Conservation (phyloP, 2,797 vertebrate species). For the Echiichthys vipera region DNA sequence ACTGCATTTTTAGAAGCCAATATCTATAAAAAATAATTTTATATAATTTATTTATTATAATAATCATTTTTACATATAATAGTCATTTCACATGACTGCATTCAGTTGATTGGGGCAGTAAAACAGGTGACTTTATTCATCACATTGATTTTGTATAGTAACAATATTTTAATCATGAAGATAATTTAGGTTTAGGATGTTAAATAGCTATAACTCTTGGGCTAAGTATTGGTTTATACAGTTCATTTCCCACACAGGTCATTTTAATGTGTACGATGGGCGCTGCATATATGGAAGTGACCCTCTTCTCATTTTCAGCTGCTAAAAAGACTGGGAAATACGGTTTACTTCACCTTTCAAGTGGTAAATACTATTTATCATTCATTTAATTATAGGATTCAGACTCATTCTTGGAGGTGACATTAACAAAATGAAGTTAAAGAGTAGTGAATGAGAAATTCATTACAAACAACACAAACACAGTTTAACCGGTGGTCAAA, state of each 20-base stretch:
- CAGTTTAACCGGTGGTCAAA: no score
- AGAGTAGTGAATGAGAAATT: background rate
- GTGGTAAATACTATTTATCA: slow-evolving; percentile 5
- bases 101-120: no score
- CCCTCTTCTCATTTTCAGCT: slow-evolving; percentile 7
- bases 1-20: background rate
- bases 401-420: slow-evolving; percentile 14
- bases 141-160: no score
- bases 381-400: background rate
- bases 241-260: background rate
- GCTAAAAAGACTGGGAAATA: background rate
- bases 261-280: background rate
- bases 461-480: background rate
- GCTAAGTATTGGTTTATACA: background rate
- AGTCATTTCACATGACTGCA: no score
- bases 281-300: background rate
- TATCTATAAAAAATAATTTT: background rate
- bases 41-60: no score
- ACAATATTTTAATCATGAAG: no score
- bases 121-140: no score
- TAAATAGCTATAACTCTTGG: background rate
- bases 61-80: no score
- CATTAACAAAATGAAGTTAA: background rate
- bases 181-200: background rate
- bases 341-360: slow-evolving; percentile 7